Evolutionary conservation across 2,888 invertebrate species (phyloP).

Genomic region (Hanleya hanleyi): DNA sequence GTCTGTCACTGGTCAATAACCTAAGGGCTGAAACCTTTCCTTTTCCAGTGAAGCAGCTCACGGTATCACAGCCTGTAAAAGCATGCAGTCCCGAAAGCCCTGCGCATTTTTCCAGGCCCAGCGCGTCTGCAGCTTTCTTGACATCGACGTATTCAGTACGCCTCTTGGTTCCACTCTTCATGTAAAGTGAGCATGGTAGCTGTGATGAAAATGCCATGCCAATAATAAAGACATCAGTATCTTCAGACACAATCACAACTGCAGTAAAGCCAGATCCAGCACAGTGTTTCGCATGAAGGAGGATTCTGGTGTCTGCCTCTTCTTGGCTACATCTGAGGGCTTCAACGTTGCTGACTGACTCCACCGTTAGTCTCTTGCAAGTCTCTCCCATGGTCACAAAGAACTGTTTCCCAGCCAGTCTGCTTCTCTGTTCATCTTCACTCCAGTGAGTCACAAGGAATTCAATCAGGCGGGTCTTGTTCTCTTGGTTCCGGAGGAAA

Average conservation of each 20-base stretch:
- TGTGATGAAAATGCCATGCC: constrained; percentile 19
- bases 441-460: constrained; percentile 28
- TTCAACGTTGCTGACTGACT: too few relatives aligned
- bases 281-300: constrained; percentile 38
- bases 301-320: constrained; percentile 40
- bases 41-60: constrained; percentile 33
- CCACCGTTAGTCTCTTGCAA: constrained; percentile 29
- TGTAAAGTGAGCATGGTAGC: constrained; percentile 16
- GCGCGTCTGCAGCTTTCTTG: too few relatives aligned
- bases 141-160: too few relatives aligned
- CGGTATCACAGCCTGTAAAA: constrained; percentile 38
- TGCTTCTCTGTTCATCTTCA: constrained; percentile 2
- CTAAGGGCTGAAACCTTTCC: constrained; percentile 32
- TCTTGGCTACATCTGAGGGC: constrained; percentile 25
- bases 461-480: constrained; percentile 27
- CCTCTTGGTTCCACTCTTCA: constrained; percentile 34
- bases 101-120: too few relatives aligned
- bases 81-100: too few relatives aligned
- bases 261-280: constrained; percentile 22
- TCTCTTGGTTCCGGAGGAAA: too few relatives aligned
- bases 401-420: constrained; percentile 26
- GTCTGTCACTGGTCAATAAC: constrained; percentile 10
- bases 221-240: constrained; percentile 41
- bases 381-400: constrained; percentile 31
- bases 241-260: constrained; percentile 34